phyloP scores from a whole-genome alignment of 2,797 vertebrate species.

The Valencia hispanica region DNA sequence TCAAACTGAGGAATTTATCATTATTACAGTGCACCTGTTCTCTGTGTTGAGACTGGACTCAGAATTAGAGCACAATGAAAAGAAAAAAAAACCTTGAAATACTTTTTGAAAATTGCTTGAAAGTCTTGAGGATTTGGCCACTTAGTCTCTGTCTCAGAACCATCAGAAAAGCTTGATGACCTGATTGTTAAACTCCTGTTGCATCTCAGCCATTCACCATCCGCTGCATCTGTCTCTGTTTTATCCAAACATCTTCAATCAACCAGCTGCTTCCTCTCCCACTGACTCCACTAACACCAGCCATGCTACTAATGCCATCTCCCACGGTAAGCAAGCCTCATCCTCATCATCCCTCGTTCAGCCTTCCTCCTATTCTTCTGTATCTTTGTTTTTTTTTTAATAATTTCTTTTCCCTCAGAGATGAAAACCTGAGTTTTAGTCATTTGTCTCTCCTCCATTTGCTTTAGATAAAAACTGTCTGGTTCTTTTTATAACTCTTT shows the following conservation, averaged over 20 bases:
- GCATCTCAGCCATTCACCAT: conserved; percentile 43
- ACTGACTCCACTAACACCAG: conserved; percentile 72
- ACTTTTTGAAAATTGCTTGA: too few relatives aligned
- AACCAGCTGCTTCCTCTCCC: conserved; percentile 50
- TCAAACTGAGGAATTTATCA: too few relatives aligned
- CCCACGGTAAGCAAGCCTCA: conserved; percentile 62
- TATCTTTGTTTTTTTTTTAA: neutral
- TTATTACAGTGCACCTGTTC: too few relatives aligned
- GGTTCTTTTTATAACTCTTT: neutral
- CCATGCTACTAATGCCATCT: conserved; percentile 65
- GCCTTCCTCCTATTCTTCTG: neutral
- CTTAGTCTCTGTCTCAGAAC: too few relatives aligned
- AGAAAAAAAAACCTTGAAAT: too few relatives aligned
- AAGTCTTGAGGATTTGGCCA: too few relatives aligned
- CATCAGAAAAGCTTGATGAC: neutral
- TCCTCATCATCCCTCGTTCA: conserved; percentile 6
- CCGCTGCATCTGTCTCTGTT: conserved; percentile 51
- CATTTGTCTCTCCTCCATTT: neutral
- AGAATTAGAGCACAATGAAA: too few relatives aligned
- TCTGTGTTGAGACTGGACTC: too few relatives aligned
- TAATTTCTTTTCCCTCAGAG: neutral
- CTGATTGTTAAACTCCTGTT: neutral
- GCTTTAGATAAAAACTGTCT: neutral
- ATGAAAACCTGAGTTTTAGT: neutral
- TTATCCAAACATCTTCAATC: conserved; percentile 27